Base-by-base conservation (phyloP, 1,140 invertebrate genomes). In the Acromyrmex echinatior region DNA sequence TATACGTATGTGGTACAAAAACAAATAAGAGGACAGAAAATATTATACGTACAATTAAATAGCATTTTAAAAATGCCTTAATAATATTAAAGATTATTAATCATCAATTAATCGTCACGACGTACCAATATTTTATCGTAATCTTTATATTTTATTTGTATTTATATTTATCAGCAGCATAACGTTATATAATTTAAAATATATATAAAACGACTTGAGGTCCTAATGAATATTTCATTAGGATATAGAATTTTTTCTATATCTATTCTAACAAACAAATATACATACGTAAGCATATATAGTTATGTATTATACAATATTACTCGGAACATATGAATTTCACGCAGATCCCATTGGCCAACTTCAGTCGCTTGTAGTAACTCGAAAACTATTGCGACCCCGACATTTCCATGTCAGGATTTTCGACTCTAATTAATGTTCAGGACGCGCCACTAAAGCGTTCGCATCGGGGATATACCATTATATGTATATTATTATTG, bases 381-480 rank as follows among this genome's bases (percentile, higher is more conserved):
- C 21, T 70, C 39, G 66, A 70, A 70, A 68, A 51, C 39, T 70
- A 70, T 51, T 70, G 21, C 66, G 66, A 70, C 39, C 66, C 21
- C 66, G n/a, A 70, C 66, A 9, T 51, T 70, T 70, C 25, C 66
- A 45, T 70, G 66, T 28, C 66, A 70, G 39, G 21, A 70, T 51
- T 70, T 70, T 70, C 66, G 21, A 51, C 66, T 51, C 14, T 70
- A 70, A 70, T 70, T 70, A 70, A 70, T 70, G 66, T 70, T 68
- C 39, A 16, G 39, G 66, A 70, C 39, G 39, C 21, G 12, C 39
- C 6, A 25, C 21, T 14, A 51, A 70, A 51, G 12, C 21, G 35
- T 16, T 21, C 35, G 65, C 31, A 16, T 3, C 18, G 21, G 39
- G 6, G 10, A 76, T 56, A 76, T 56, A 31, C 31, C n/a, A 28